Base-by-base conservation (phyloP, 2,797 vertebrate species). In the Acropternis orthonyx region DNA sequence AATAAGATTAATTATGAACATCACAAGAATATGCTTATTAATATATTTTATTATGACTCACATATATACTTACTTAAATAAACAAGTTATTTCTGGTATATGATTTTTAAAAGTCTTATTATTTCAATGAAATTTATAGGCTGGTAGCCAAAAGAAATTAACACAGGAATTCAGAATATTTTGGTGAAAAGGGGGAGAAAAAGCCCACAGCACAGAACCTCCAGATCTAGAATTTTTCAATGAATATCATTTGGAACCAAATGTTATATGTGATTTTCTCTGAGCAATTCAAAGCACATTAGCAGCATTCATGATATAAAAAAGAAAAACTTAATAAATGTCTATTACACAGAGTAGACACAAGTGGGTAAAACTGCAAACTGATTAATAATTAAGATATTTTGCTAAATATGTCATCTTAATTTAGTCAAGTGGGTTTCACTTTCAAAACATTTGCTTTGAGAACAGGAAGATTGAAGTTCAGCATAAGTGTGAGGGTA, bases 361-460 rank as follows among this genome's bases (percentile, higher is more conserved):
- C 56, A 96, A 96, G 92, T 94, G 93, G 81, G 20, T 95, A 84
- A 95, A 95, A 91, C 81, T 91, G 75, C 37, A 88, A 93, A 63
- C n/a, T 96, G 92, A 96, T 94, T 95, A 95, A 93, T 94, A 92
- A 94, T 96, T 96, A 92, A 92, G 87, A 89, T 2, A 15, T 65
- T 77, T 96, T 94, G 81, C 65, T 96, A 96, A 97, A 95, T 77
- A 63, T 67, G 65, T 68, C 83, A 89, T 87, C 52, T 88, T 90
- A 54, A 65, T 96, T 96, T 93, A 51, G n/a, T 85, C 79, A 95
- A 94, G 66, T 94, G 90, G 48, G 36, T 93, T 92, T 92, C 46
- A 73, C 63, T 89, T 95, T 89, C 34, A 87, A 95, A 96, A 92
- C 90, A 94, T 94, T 92, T 92, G 16, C n/a, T 75, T 74, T 78